Evolutionary conservation across 2,797 vertebrate species (phyloP).

Genomic region (Eulemur rubriventer): DNA sequence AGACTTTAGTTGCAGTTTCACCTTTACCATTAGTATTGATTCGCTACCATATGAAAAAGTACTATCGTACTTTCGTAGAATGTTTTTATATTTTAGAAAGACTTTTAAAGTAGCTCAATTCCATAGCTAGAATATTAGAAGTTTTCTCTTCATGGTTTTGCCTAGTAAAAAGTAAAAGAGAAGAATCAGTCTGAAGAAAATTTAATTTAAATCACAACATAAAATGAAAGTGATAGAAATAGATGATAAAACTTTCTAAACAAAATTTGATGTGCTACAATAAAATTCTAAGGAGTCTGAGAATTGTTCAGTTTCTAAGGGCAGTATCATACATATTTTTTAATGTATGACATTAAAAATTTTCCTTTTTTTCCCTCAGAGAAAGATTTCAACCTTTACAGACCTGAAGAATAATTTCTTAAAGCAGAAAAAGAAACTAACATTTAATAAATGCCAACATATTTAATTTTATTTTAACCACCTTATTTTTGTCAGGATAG

Average conservation of each 20-base stretch:
- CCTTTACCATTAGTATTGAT: not conserved
- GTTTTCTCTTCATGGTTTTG: not conserved
- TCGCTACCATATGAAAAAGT: constrained; percentile 1
- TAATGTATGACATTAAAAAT: not conserved
- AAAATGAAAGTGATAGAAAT: not conserved
- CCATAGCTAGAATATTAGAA: not conserved
- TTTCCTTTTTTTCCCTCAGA: not conserved
- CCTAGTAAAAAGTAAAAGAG: not conserved
- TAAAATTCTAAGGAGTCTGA: not conserved
- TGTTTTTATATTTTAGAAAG: not conserved
- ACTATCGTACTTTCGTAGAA: not conserved
- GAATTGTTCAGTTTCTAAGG: not conserved
- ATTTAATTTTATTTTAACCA: constrained; percentile 11
- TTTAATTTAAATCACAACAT: constrained; percentile 27
- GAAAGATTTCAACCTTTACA: not conserved
- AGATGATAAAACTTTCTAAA: not conserved
- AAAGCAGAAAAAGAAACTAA: not conserved
- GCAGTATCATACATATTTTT: not conserved
- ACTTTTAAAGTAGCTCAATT: not conserved
- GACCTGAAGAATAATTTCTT: not conserved
- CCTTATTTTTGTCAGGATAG: not conserved
- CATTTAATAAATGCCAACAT: not conserved
- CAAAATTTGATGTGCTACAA: not conserved
- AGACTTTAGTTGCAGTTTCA: constrained; percentile 11
- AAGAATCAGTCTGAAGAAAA: not conserved